Base-by-base conservation (phyloP, 2,797 vertebrate species). In the Eupleurogrammus muticus region DNA sequence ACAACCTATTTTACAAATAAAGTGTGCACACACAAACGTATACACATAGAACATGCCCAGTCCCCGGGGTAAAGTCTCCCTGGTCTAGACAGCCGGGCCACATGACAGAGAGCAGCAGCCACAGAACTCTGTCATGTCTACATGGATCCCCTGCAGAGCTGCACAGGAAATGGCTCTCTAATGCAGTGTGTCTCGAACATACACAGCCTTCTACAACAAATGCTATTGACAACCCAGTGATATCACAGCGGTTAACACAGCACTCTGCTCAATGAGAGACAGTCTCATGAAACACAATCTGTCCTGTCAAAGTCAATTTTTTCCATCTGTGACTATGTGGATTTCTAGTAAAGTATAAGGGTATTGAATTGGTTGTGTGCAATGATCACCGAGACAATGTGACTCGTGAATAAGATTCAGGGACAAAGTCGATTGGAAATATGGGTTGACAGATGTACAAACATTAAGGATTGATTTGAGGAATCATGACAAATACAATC, bases 181-280 rank as follows among this genome's bases (percentile, higher is more conserved):
- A 84, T 76, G 16, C 67, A 21, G 46, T 70, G 53, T 80, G 42
- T 65, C 57, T 48, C 44, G 75, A 47, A 42, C 68, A 75, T 62
- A 72, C 73, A 78, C 66, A 71, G 55, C 59, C 79, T 68, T 67
- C 42, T 40, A 63, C 64, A 76, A 75, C 77, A 85, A 79, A 79
- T 63, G 44, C 68, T 79, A 83, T 83, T 81, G 87, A 88, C 83
- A 89, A 60, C 61, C 47, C 76, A 84, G 61, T 90, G 87, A 83
- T 86, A 87, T 90, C 85, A 87, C 84, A 66, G 86, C 19, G 53
- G 79, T 82, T 82, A 66, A 47, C 70, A 64, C 69, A 71, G 63
- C 68, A 56, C 81, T 75, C 57, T 85, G 86, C 68, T 77, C 67
- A 74, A 47, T 75, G 63, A 85, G 79, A 82, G 79, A 83, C 75